Percentiles rank a stretch among this genome's conserved stretches.
These are phyloP conservation scores for Carettochelys insculpta DNA, from an alignment of 2,113 vertebrate genomes.

Conservation along the genomic window DNA sequence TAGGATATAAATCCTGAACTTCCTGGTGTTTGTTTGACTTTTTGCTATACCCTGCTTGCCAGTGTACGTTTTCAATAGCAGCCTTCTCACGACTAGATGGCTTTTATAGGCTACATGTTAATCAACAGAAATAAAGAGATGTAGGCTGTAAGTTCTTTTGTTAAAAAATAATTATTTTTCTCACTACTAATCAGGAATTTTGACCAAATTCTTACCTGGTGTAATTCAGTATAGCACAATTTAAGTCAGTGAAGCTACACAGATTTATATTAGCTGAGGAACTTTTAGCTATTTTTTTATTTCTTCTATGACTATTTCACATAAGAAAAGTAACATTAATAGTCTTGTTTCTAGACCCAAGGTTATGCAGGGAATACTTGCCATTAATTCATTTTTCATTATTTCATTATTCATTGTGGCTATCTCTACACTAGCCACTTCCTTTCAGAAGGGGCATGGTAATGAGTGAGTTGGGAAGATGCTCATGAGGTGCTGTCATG, in stretches of 20 bases:
- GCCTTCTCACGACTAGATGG: not conserved
- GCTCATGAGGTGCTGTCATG: too few relatives aligned
- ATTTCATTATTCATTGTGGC: too few relatives aligned
- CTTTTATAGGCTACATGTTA: not conserved
- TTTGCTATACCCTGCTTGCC: not conserved
- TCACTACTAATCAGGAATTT: not conserved
- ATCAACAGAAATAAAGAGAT: accelerated
- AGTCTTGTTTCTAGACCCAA: not conserved
- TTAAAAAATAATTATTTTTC: not conserved
- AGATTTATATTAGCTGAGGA: not conserved
- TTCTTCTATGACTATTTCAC: not conserved
- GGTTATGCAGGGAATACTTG: not conserved
- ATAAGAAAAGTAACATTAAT: not conserved
- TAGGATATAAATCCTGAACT: accelerated
- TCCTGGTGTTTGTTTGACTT: not conserved
- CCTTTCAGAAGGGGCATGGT: too few relatives aligned
- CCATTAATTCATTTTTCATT: too few relatives aligned
- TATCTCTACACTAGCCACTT: too few relatives aligned
- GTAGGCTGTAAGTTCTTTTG: not conserved
- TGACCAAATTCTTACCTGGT: not conserved
- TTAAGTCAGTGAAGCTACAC: not conserved
- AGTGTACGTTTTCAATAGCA: not conserved
- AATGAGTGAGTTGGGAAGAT: too few relatives aligned
- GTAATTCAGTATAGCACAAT: not conserved
- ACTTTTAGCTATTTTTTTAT: not conserved